Base-by-base conservation (phyloP, 2,797 vertebrate species). In the Bovichtus variegatus region DNA sequence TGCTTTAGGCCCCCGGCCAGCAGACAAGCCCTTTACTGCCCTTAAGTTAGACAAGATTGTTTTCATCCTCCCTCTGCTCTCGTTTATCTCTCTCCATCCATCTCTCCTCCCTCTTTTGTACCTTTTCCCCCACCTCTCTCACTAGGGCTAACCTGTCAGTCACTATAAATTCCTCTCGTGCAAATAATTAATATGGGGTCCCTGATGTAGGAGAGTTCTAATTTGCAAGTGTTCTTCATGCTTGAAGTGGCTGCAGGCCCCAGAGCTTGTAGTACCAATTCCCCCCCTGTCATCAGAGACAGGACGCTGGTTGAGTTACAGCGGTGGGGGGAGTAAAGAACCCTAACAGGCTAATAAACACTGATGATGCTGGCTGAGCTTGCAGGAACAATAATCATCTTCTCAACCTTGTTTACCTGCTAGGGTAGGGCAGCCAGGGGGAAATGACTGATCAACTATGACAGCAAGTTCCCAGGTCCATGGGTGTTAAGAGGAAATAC, bases 201-300 rank as follows among this genome's bases (percentile, higher is more conserved):
- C 91, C 89, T 89, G 83, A 91, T 84, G 91, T 93, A 88, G 91
- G 92, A 93, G 91, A 90, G 83, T 89, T 94, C 92, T 95, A 94
- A 96, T 96, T 95, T 95, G 92, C 92, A 94, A 95, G 93, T 94
- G 94, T 93, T 95, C 94, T 95, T 95, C 95, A 95, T 91, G 93
- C 93, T 91, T 95, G 86, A 91, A 92, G 91, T 89, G 88, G 87
- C 90, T 86, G 90, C 91, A 83, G 92, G 90, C 91, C 94, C 93
- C 88, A 89, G 83, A 93, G 93, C 91, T 92, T 95, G 93, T 94
- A 93, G 89, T 91, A 92, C 93, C 93, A 93, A 94, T 93, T 91
- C 88, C 89, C 90, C 31, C 89, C 91, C 92, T 89, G 91, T 94
- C 94, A 95, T 91, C 91, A 83, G 90, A 92, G 90, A 93, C 92